Conservation (phyloP, 2,888 invertebrate species). For the Tigriopus californicus region DNA sequence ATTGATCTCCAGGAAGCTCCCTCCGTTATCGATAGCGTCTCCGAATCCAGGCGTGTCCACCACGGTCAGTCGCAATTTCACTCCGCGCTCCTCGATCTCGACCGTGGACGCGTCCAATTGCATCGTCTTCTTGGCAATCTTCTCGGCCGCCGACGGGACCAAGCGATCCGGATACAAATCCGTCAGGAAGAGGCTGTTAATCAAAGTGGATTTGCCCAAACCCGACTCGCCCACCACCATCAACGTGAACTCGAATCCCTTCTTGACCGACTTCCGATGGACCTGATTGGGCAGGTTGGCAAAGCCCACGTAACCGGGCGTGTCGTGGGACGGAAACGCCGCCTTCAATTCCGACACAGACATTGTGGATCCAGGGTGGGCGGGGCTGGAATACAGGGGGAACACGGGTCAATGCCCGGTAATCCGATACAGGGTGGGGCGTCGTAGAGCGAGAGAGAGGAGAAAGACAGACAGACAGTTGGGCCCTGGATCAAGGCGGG, state of each 20-base stretch:
- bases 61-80: conserved; percentile 57
- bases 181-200: conserved; percentile 81
- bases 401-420: no score
- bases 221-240: conserved; percentile 86
- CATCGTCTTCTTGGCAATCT: conserved; percentile 54
- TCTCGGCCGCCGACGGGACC: conserved; percentile 19
- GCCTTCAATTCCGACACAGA: neutral
- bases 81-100: conserved; percentile 88
- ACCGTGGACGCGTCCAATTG: conserved; percentile 85
- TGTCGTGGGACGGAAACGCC: conserved; percentile 21
- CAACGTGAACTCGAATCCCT: conserved; percentile 89
- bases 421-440: no score
- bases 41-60: conserved; percentile 93
- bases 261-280: conserved; percentile 89
- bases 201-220: conserved; percentile 82
- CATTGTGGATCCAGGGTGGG: no score
- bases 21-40: conserved; percentile 81
- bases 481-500: no score
- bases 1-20: conserved; percentile 82
- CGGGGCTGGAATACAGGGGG: no score
- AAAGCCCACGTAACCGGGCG: conserved; percentile 55
- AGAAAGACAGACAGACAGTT: no score
- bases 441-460: no score
- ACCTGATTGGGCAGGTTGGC: conserved; percentile 93
- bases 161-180: conserved; percentile 77